Percentiles rank a stretch among this genome's conserved stretches.
Conservation (phyloP, 2,888 invertebrate species). For the Euclidia mi region DNA sequence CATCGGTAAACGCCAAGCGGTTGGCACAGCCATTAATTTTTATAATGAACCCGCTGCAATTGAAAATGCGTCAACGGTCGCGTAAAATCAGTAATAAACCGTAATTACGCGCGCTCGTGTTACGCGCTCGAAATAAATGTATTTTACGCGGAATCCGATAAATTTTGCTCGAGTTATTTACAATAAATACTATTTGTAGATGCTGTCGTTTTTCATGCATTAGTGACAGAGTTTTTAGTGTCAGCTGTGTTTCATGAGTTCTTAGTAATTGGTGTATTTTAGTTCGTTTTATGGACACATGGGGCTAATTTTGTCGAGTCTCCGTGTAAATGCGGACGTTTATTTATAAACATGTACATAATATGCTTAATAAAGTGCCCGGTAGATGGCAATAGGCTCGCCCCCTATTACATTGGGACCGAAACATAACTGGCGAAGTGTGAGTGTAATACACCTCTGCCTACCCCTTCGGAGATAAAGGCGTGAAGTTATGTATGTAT, state of each 20-base stretch:
- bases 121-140: conserved; percentile 28
- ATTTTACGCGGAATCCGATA: conserved; percentile 17
- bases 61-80: conserved; percentile 40
- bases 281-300: conserved; percentile 7
- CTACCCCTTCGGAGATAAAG: no score
- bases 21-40: conserved; percentile 33
- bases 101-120: conserved; percentile 22
- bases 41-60: conserved; percentile 38
- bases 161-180: conserved; percentile 20
- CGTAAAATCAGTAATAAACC: conserved; percentile 36
- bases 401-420: no score
- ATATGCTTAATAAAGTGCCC: no score
- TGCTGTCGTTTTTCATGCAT: conserved; percentile 24
- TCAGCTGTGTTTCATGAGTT: conserved; percentile 14
- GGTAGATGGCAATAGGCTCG: no score
- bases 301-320: conserved; percentile 13
- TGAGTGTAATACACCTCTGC: no score
- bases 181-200: conserved; percentile 9
- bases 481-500: no score
- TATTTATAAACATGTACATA: conserved; percentile 1
- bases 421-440: no score
- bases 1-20: background rate
- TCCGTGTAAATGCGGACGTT: conserved; percentile 6
- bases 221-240: conserved; percentile 15
- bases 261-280: conserved; percentile 16